Percentiles rank a stretch among this genome's conserved stretches.
Conservation (phyloP, 2,888 invertebrate species). For the Oxycera nigricornis region DNA sequence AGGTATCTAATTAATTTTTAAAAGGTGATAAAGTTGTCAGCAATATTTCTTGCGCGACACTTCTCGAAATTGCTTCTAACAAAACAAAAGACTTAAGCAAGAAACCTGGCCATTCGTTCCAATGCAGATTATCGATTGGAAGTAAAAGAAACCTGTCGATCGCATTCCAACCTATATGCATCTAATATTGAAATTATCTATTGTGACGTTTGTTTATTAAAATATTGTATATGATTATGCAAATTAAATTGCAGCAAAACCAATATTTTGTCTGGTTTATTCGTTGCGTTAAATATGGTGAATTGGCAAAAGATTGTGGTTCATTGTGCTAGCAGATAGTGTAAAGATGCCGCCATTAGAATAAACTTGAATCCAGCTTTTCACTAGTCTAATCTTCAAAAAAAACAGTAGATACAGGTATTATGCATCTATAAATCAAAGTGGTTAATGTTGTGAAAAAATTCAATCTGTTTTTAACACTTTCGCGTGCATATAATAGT, state of each 20-base stretch:
- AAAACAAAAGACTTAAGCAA: slow-evolving; percentile 3
- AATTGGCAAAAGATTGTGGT: background rate
- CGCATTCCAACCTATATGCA: background rate
- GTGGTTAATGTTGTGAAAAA: background rate
- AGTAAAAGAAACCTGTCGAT: background rate
- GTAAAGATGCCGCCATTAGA: too few relatives aligned
- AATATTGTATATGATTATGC: background rate
- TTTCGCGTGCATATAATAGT: background rate
- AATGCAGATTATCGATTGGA: background rate
- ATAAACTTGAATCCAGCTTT: background rate
- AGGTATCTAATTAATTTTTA: background rate
- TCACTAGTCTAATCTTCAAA: background rate
- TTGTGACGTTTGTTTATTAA: background rate
- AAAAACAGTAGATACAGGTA: background rate
- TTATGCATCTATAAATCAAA: background rate
- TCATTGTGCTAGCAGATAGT: background rate
- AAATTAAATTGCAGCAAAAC: background rate
- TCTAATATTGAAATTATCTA: background rate
- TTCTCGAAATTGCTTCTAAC: background rate
- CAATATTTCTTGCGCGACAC: background rate
- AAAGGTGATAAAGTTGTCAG: background rate
- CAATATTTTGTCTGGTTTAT: background rate
- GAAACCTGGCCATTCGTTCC: background rate
- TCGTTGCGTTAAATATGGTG: background rate
- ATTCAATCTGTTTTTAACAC: background rate